phyloP scores from a whole-genome alignment of 2,113 vertebrate genomes.

The Mastomys natalensis region DNA sequence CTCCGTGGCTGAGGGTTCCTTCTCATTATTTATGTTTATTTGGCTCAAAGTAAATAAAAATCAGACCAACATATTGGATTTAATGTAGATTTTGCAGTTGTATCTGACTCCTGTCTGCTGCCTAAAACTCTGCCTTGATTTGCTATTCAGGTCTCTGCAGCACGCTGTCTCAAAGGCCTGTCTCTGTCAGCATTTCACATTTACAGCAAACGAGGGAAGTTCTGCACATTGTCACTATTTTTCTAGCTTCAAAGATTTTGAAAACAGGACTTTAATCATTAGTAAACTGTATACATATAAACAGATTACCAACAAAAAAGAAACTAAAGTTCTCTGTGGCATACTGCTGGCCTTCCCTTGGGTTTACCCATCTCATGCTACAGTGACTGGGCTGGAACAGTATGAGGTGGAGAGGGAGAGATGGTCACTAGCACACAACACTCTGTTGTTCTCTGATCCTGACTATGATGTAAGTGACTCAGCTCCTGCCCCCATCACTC shows the following conservation, averaged over 20 bases:
- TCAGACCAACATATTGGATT: constrained; percentile 53
- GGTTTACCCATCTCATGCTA: background rate
- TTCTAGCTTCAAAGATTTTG: constrained; percentile 49
- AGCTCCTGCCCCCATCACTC: background rate
- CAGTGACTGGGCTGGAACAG: background rate
- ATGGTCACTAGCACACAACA: no score
- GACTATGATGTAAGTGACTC: no score
- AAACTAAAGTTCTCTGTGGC: background rate
- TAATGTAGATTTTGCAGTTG: constrained; percentile 68
- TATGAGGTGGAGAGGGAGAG: background rate
- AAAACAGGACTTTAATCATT: constrained; percentile 53
- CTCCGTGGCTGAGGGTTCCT: constrained; percentile 52
- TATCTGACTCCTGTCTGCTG: constrained; percentile 52
- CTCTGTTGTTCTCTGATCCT: background rate
- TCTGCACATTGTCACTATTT: constrained; percentile 19
- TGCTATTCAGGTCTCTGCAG: constrained; percentile 46
- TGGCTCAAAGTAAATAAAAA: constrained; percentile 73
- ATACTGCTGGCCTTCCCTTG: background rate
- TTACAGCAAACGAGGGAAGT: constrained; percentile 32
- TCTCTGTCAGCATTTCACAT: constrained; percentile 41
- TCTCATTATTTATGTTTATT: constrained; percentile 73
- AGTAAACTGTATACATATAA: background rate
- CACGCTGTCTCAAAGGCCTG: constrained; percentile 44
- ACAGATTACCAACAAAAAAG: background rate
- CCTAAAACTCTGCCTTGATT: constrained; percentile 47